A percentile compares a stretch with the other conserved stretches of the same genome.
Evolutionary conservation across 2,797 vertebrate genomes (phyloP).

Genomic region (Lagodon rhomboides): DNA sequence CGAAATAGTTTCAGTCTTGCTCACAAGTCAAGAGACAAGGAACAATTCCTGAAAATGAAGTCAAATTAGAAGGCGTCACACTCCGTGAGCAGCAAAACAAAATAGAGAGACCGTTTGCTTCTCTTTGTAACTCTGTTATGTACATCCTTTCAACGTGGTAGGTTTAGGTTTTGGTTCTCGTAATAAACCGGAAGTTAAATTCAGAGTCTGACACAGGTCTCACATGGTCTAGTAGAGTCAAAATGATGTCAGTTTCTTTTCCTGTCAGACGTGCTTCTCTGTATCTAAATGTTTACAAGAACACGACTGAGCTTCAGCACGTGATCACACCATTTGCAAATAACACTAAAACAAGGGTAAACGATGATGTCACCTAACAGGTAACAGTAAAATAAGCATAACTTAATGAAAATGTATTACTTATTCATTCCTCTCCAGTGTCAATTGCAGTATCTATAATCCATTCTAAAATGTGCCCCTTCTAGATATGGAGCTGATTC

Average conservation of each 20-base stretch:
- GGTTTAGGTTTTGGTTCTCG: background rate
- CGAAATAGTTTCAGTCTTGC: background rate
- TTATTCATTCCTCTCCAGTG: background rate
- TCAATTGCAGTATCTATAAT: background rate
- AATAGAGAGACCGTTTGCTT: background rate
- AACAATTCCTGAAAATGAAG: background rate
- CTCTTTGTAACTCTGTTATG: background rate
- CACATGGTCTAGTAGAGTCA: background rate
- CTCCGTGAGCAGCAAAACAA: background rate
- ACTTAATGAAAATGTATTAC: background rate
- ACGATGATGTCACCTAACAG: conserved; percentile 28
- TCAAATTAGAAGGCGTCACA: background rate
- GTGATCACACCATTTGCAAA: conserved; percentile 46
- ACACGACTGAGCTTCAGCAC: background rate
- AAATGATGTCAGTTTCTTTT: conserved; percentile 40
- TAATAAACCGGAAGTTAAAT: background rate
- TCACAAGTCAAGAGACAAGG: background rate
- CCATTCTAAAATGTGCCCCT: background rate
- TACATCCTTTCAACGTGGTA: background rate
- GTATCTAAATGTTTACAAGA: conserved; percentile 33
- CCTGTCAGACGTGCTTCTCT: conserved; percentile 29
- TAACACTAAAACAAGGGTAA: conserved; percentile 24
- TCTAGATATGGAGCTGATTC: background rate
- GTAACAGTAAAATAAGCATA: background rate
- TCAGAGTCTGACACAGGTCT: background rate